A percentile compares a stretch with the other conserved stretches of the same genome.
Evolutionary conservation across 2,888 invertebrate genomes (phyloP).

Genomic region (Hydrotaea cyrtoneurina): DNA sequence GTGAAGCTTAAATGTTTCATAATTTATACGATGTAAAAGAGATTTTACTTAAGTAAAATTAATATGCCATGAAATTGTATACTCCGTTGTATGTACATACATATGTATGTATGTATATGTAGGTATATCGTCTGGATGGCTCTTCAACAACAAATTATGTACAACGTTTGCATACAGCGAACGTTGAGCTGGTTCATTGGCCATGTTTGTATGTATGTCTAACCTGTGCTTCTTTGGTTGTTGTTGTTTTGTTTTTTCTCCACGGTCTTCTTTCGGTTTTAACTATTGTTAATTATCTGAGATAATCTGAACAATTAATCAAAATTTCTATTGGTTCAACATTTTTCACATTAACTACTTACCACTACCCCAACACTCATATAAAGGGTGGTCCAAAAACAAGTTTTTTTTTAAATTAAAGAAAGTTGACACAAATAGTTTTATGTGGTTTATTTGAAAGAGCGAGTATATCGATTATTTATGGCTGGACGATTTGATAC

Average conservation of each 20-base stretch:
- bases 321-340: constrained; percentile 5
- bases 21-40: neutral
- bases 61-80: neutral
- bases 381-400: too few species aligned
- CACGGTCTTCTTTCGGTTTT: neutral
- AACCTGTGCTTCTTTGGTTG: neutral
- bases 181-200: too few species aligned
- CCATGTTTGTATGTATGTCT: neutral
- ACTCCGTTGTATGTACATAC: neutral
- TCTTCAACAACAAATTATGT: neutral
- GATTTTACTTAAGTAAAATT: constrained; percentile 8
- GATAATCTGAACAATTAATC: constrained; percentile 5
- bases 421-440: too few species aligned
- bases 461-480: too few species aligned
- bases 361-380: too few species aligned
- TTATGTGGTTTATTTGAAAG: too few species aligned
- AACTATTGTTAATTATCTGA: constrained; percentile 11
- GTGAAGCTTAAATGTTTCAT: neutral
- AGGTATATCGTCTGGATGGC: neutral
- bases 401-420: too few species aligned
- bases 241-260: neutral
- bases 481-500: too few species aligned
- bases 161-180: neutral
- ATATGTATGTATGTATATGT: neutral
- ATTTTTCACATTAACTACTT: neutral